Evolutionary conservation across 2,888 invertebrate genomes (phyloP), one percentile per base, ranked within the genome.

Genomic region (Brenthis hecate): DNA sequence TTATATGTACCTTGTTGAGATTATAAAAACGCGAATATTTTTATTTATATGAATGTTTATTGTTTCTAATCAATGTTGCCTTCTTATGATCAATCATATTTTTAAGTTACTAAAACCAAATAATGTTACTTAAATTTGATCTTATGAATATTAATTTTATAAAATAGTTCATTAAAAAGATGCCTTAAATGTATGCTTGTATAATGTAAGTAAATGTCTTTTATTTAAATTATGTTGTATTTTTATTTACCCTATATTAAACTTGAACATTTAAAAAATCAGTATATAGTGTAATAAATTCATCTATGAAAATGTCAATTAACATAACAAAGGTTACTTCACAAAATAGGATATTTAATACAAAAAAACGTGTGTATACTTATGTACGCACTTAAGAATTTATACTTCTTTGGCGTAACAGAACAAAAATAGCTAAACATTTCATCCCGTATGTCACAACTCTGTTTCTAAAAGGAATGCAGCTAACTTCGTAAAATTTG

Each of bases 141-240:
- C 65, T 68, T 62, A 68, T 65, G 65, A 68, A 19, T 60, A 28
- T 6, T 16, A 50, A 50, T 50, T 50, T n/a, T 60, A 60, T 50
- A 28, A 60, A 58, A 11, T 58, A 60, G 6, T 50, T 11, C 11
- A 11, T 11, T 43, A 43, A 50, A 48, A 68, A 64, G 73, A 73
- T 70, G 75, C 75, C 72, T 76, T 75, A 73, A 69, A 62, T 76
- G 75, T 76, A 77, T 73, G 74, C 75, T 73, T 80, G 74, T 77
- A 68, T 76, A 75, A 74, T 72, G 56, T 19, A 65, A 73, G 63
- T 72, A 73, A 68, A 71, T 66, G 16, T 28, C 36, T 60, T 66
- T 58, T 19, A 48, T 54, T 43, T 56, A 65, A 48, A 48, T 47
- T 43, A 50, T 23, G 55, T 28, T 56, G 56, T 56, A 36, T 55